These are phyloP conservation scores for Tragelaphus strepsiceros DNA, from an alignment of 2,113 vertebrate species.

Conservation along the genomic window DNA sequence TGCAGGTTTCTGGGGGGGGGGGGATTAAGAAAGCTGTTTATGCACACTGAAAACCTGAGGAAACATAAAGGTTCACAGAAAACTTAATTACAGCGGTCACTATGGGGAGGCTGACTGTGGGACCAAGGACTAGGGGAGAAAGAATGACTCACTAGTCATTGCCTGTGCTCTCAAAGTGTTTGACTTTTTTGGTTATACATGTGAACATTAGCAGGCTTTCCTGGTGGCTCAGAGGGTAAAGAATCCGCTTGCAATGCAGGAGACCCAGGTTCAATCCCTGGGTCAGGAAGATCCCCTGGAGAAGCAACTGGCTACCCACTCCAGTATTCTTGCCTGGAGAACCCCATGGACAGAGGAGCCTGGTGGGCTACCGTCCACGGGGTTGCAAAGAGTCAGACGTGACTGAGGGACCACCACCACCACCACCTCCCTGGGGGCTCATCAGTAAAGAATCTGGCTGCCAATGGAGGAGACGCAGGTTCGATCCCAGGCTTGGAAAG, in stretches of 20 bases:
- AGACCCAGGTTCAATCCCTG: neutral
- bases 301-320: neutral
- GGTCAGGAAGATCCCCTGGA: neutral
- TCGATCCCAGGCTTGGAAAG: neutral
- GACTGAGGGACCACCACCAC: neutral
- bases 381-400: neutral
- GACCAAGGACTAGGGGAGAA: neutral
- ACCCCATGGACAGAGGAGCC: neutral
- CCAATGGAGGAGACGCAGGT: neutral
- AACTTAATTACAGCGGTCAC: neutral
- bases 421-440: neutral
- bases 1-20: neutral
- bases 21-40: neutral
- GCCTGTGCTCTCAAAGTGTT: neutral
- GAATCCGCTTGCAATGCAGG: neutral
- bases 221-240: neutral
- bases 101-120: neutral
- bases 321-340: neutral
- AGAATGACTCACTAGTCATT: rapidly evolving
- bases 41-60: neutral
- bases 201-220: neutral
- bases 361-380: neutral
- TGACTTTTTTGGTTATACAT: neutral
- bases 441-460: neutral
- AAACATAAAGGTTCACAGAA: neutral